Conservation (phyloP, 1,140 invertebrate species). For the Diprion similis region DNA sequence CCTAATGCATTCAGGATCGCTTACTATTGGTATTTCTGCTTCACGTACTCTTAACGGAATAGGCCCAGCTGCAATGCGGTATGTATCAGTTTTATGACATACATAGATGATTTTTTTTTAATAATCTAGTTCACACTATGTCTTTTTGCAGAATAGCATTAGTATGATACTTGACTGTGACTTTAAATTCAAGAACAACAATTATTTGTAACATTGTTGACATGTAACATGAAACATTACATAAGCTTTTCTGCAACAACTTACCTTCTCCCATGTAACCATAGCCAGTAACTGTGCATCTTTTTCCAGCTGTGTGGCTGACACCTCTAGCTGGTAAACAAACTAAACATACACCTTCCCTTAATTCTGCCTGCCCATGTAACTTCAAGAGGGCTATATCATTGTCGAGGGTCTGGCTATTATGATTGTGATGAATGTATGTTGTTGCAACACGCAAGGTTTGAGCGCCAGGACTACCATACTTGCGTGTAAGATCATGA, state of each 20-base stretch:
- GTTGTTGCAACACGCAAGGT: conserved; percentile 88
- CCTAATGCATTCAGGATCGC: conserved; percentile 87
- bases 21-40: conserved; percentile 92
- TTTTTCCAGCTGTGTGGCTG: conserved; percentile 83
- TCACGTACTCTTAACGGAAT: conserved; percentile 88
- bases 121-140: neutral
- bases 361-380: conserved; percentile 87
- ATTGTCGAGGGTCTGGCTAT: conserved; percentile 94
- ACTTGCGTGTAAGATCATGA: conserved; percentile 87
- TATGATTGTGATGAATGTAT: conserved; percentile 96
- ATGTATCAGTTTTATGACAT: neutral
- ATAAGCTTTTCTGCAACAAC: conserved; percentile 29
- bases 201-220: too few species aligned
- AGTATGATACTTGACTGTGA: neutral
- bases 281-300: conserved; percentile 92
- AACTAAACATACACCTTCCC: conserved; percentile 83
- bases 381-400: conserved; percentile 94
- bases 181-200: too few species aligned
- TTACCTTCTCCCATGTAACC: conserved; percentile 93
- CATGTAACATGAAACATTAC: neutral
- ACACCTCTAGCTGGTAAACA: conserved; percentile 88
- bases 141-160: too few species aligned
- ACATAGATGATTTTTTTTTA: neutral
- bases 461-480: conserved; percentile 87
- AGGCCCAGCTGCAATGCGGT: conserved; percentile 76